Evolutionary conservation across 2,797 vertebrate genomes (phyloP).

Genomic region (Glyptemys insculpta): DNA sequence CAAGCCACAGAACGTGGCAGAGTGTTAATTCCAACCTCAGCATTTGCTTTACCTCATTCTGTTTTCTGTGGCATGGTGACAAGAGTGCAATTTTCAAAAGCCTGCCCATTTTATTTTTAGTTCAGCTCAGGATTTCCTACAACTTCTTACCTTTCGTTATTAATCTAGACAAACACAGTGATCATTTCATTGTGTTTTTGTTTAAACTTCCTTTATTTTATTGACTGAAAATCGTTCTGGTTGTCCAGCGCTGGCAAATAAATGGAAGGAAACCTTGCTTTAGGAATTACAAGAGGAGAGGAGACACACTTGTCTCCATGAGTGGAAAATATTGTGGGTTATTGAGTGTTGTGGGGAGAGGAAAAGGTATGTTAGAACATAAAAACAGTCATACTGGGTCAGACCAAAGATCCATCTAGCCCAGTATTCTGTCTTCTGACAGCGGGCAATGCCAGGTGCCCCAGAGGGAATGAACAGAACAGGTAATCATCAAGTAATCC

Average conservation of each 20-base stretch:
- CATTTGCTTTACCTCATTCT: fast-evolving
- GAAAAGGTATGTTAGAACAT: neutral
- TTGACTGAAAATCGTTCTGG: neutral
- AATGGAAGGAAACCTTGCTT: neutral
- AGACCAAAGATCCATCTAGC: no score
- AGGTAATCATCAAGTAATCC: no score
- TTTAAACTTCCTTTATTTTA: neutral
- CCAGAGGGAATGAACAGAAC: no score
- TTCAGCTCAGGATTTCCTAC: neutral
- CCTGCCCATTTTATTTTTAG: neutral
- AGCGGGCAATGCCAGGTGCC: no score
- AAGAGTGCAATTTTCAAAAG: neutral
- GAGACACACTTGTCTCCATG: neutral
- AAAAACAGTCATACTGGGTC: no score
- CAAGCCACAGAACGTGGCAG: neutral
- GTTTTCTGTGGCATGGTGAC: neutral
- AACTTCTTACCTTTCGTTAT: neutral
- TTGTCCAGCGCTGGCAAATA: neutral
- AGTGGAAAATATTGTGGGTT: neutral
- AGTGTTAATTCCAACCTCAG: neutral
- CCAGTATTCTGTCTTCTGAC: no score
- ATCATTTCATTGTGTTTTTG: neutral
- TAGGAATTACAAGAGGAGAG: neutral
- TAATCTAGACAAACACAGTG: neutral
- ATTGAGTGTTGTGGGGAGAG: neutral